These are phyloP conservation scores for Mactra quadrangularis DNA, from an alignment of 1,140 invertebrate species.

Conservation along the genomic window DNA sequence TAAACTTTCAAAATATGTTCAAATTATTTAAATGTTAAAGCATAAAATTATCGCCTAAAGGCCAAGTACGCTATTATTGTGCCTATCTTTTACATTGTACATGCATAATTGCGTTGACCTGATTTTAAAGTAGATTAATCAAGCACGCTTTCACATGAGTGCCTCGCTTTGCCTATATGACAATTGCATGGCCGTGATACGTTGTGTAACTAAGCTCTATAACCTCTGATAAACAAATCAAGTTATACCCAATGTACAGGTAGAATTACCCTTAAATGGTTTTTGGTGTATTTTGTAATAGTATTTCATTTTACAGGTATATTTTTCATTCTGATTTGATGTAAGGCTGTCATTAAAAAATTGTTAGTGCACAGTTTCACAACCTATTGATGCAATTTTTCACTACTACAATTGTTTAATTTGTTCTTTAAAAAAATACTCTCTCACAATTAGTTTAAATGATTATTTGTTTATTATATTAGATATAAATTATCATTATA, in stretches of 20 bases:
- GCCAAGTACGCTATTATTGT: not conserved
- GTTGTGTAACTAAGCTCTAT: not conserved
- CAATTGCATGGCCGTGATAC: slow-evolving; percentile 50
- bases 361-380: too few species aligned
- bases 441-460: too few species aligned
- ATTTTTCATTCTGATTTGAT: not conserved
- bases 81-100: slow-evolving; percentile 13
- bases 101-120: slow-evolving; percentile 39
- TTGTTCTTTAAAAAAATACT: too few species aligned
- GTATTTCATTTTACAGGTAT: not conserved
- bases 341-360: too few species aligned
- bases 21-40: slow-evolving; percentile 35
- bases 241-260: too few species aligned
- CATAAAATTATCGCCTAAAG: slow-evolving; percentile 39
- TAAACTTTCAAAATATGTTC: slow-evolving; percentile 7
- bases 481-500: too few species aligned
- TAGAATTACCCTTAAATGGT: not conserved
- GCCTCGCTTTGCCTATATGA: not conserved
- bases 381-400: too few species aligned
- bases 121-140: slow-evolving; percentile 28
- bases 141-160: slow-evolving; percentile 44
- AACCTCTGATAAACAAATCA: not conserved
- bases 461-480: too few species aligned
- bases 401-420: too few species aligned
- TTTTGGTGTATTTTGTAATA: slow-evolving; percentile 24